A percentile compares a stretch with the other conserved stretches of the same genome.
Evolutionary conservation across 2,113 vertebrate species (phyloP).

Genomic region (Oenanthe melanoleuca): DNA sequence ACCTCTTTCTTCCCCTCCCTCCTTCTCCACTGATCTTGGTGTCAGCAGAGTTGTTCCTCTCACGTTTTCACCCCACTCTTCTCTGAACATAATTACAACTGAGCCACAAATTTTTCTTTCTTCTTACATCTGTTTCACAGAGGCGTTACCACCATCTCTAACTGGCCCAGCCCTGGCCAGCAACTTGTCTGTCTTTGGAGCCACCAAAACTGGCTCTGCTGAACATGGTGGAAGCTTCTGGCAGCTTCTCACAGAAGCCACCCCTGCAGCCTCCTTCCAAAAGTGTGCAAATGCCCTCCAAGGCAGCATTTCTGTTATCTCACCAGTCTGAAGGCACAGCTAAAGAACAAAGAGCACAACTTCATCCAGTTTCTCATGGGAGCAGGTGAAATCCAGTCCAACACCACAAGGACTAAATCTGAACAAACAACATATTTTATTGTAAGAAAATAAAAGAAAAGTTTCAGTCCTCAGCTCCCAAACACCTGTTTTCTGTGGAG

Average conservation of each 20-base stretch:
- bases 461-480: too few relatives aligned
- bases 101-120: too few relatives aligned
- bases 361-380: background rate
- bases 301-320: background rate
- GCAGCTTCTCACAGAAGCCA: background rate
- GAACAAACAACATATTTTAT: background rate
- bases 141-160: background rate
- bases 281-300: background rate
- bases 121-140: background rate
- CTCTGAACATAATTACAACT: background rate
- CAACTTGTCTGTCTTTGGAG: too few relatives aligned
- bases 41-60: background rate
- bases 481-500: background rate
- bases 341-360: background rate
- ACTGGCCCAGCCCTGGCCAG: background rate
- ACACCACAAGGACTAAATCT: background rate
- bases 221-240: background rate
- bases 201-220: background rate
- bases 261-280: background rate
- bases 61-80: fast-evolving
- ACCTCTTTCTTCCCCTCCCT: background rate
- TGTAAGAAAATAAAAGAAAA: background rate
- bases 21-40: background rate
- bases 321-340: background rate
- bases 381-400: background rate